Conservation (phyloP, 2,113 vertebrate species). For the Aix galericulata region DNA sequence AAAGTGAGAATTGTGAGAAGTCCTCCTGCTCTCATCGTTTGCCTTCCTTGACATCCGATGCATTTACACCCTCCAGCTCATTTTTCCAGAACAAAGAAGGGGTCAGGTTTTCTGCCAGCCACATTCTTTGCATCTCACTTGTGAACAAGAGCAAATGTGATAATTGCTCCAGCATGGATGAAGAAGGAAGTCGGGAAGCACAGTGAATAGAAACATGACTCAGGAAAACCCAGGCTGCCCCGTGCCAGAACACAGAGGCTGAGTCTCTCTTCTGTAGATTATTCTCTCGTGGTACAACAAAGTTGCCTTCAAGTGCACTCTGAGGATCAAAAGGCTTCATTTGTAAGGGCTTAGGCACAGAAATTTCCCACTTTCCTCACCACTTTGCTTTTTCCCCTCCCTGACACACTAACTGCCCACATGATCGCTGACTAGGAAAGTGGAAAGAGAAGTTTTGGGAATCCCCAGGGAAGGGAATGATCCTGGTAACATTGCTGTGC, state of each 20-base stretch:
- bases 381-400: neutral
- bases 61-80: conserved; percentile 29
- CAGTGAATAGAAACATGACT: neutral
- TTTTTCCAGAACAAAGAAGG: conserved; percentile 47
- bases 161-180: conserved; percentile 29
- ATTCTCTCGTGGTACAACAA: neutral
- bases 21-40: neutral
- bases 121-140: conserved; percentile 51
- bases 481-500: neutral
- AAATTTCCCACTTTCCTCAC: neutral
- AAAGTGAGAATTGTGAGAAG: conserved; percentile 42
- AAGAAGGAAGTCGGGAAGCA: conserved; percentile 10
- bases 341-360: neutral
- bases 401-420: neutral
- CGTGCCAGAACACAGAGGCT: neutral
- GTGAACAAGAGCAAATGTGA: conserved; percentile 33
- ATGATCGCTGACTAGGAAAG: neutral
- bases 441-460: neutral
- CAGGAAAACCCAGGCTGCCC: neutral
- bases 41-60: neutral
- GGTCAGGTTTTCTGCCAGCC: conserved; percentile 40
- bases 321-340: neutral
- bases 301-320: neutral
- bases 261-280: neutral
- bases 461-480: neutral